Base-by-base conservation (phyloP, 2,797 vertebrate genomes). In the Sebastes flavidus region DNA sequence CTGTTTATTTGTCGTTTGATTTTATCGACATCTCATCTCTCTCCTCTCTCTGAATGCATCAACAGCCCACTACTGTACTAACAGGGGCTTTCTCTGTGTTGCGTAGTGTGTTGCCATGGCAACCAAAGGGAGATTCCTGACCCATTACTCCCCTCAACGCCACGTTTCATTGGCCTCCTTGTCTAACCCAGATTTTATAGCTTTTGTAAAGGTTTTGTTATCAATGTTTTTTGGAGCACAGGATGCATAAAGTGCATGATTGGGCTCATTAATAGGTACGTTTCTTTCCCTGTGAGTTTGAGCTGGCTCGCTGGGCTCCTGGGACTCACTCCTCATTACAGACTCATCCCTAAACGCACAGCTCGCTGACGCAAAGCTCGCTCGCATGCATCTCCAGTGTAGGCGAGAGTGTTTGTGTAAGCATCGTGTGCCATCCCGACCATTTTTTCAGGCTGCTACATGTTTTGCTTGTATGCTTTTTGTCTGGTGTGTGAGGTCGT, bases 121-220 rank as follows among this genome's bases (percentile, higher is more conserved):
- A 84, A 95, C 93, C 58, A 77, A 67, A 85, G 91, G 92, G 94
- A 92, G 89, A 94, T 95, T 93, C 93, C 92, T 91, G 89, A 93
- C 91, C 85, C 76, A 88, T 29, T 85, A 82, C 83, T 91, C 87
- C 90, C 65, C 77, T 90, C 92, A 84, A 86, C 85, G 82, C 84
- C 72, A 81, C 62, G 89, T 89, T 88, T 92, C 63, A 80, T 69
- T 77, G 74, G 66, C 74, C 60, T 88, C 72, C 52, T 22, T 69
- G 68, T 80, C 79, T 66, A 55, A 60, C 55, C 16, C 20, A 65
- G 46, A 63, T 77, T 82, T 70, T n/a, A 8, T 29, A 68, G 38
- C 25, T 46, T 75, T 80, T 56, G 4, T 49, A 73, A 56, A 60
- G 29, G 24, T 68, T 75, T 58, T 71, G 9, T 12, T 12, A 25